Conservation (phyloP, 2,797 vertebrate genomes). For the Scyliorhinus canicula region DNA sequence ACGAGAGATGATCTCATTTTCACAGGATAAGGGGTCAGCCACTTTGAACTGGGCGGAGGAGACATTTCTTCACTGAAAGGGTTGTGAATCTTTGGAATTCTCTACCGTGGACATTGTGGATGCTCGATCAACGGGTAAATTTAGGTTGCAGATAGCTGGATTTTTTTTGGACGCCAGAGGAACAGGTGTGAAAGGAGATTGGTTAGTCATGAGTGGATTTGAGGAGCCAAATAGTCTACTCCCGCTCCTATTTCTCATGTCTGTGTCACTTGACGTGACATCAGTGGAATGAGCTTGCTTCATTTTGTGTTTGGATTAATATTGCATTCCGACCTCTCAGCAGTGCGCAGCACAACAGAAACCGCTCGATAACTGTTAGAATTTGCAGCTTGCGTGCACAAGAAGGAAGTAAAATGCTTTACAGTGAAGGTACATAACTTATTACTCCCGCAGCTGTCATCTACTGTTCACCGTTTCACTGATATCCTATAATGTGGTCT, state of each 20-base stretch:
- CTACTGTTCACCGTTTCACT: not conserved
- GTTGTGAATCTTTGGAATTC: not conserved
- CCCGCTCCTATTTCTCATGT: not conserved
- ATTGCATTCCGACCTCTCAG: not conserved
- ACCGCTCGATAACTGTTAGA: not conserved
- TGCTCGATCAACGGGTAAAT: not conserved
- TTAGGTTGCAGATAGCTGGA: not conserved
- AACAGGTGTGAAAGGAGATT: not conserved
- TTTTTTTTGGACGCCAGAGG: not conserved
- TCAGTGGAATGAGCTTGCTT: not conserved
- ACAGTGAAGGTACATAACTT: not conserved
- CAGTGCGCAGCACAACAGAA: not conserved
- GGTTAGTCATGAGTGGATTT: too few relatives aligned
- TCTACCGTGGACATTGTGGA: not conserved
- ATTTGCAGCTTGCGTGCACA: not conserved
- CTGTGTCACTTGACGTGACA: not conserved
- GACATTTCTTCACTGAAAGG: not conserved
- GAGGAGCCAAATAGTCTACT: not conserved
- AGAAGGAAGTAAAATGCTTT: not conserved
- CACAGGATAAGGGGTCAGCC: not conserved
- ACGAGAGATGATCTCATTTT: not conserved
- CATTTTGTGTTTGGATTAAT: not conserved
- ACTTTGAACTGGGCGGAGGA: not conserved
- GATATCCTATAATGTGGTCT: not conserved
- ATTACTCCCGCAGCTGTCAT: not conserved